A percentile compares a stretch with the other conserved stretches of the same genome.
phyloP scores from a whole-genome alignment of 2,888 invertebrate genomes.

The Fragum whitleyi region DNA sequence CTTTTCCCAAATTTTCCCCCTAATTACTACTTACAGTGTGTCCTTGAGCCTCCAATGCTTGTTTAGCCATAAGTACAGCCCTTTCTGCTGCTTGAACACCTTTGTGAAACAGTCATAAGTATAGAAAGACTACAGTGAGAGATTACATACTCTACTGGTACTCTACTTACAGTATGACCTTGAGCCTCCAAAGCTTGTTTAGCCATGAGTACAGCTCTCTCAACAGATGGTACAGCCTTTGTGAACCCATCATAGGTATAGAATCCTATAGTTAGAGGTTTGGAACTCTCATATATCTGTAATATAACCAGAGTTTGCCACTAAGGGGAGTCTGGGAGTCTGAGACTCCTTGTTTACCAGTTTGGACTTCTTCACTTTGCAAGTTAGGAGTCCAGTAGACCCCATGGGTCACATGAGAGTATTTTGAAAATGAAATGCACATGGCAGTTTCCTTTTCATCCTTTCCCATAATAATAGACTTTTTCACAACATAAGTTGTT shows the following conservation, averaged over 20 bases:
- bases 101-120: slow-evolving; percentile 66
- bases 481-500: too few species aligned
- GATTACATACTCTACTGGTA: slow-evolving; percentile 59
- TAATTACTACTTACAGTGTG: slow-evolving; percentile 78
- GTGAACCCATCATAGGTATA: slow-evolving; percentile 70
- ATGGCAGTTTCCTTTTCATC: too few species aligned
- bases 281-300: slow-evolving; percentile 72
- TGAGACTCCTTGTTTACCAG: too few species aligned
- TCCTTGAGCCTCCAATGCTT: slow-evolving; percentile 74
- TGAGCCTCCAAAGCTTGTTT: slow-evolving; percentile 72
- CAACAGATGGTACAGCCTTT: slow-evolving; percentile 68
- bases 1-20: too few species aligned
- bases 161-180: slow-evolving; percentile 77
- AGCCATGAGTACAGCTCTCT: slow-evolving; percentile 75
- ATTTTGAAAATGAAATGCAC: too few species aligned
- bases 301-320: slow-evolving; percentile 17
- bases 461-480: too few species aligned
- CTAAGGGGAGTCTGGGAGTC: too few species aligned
- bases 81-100: slow-evolving; percentile 71
- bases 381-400: too few species aligned
- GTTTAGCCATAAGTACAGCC: slow-evolving; percentile 76
- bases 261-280: slow-evolving; percentile 73
- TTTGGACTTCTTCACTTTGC: too few species aligned
- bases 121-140: slow-evolving; percentile 74
- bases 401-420: too few species aligned